Conservation (phyloP, 2,797 vertebrate genomes). For the Mormyrus proboscirostris region DNA sequence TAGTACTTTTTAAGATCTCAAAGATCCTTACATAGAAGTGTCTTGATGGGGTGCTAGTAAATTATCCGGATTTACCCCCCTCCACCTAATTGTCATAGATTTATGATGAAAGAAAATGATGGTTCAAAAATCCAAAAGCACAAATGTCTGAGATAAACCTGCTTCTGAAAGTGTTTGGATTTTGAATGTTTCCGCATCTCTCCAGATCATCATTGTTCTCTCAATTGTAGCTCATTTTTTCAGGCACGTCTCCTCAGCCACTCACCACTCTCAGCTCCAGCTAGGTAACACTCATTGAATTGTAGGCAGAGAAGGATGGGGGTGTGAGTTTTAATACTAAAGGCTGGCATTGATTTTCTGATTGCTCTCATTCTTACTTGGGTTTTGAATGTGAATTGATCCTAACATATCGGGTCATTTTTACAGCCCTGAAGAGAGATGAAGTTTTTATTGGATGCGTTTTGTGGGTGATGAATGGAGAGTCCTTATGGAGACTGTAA, state of each 20-base stretch:
- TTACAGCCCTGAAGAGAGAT: not conserved
- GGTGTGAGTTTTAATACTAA: not conserved
- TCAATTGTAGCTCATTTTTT: not conserved
- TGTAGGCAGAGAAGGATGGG: not conserved
- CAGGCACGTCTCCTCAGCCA: not conserved
- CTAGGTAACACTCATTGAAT: not conserved
- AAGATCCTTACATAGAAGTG: not conserved
- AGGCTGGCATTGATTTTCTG: conserved; percentile 9
- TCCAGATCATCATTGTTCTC: not conserved
- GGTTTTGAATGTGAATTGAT: not conserved
- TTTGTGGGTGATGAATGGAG: not conserved
- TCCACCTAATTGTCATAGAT: not conserved
- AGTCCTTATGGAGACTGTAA: not conserved
- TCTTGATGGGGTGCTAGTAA: not conserved
- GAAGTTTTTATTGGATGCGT: not conserved
- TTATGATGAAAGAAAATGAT: not conserved
- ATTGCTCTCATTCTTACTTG: not conserved
- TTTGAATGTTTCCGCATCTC: not conserved
- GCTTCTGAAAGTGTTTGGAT: not conserved
- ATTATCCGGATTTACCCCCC: not conserved
- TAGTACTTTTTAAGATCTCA: not conserved
- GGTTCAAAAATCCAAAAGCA: not conserved
- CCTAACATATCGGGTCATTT: not conserved
- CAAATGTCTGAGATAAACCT: not conserved
- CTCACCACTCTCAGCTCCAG: not conserved